Base-by-base conservation (phyloP, 2,797 vertebrate species). In the Lophius americanus region DNA sequence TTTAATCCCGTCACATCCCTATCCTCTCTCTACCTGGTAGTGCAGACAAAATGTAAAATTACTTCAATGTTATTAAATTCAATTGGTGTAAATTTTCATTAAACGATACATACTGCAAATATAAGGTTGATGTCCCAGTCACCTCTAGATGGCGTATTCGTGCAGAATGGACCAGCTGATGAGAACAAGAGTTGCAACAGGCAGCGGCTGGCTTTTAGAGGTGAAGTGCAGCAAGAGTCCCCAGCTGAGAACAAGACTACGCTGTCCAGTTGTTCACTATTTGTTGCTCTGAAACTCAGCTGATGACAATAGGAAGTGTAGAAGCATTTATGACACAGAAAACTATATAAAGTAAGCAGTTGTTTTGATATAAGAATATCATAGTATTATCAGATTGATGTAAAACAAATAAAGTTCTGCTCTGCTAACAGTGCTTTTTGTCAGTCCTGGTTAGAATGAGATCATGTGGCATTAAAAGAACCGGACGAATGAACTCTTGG, bases 61-160 rank as follows among this genome's bases (percentile, higher is more conserved):
- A 13, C 38, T 49, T 6, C 14, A 9, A 43, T 36, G 33, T 36
- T 33, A 32, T 35, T 10, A 37, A 59, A 67, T 51, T 44, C 23
- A 60, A 60, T 56, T 5, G 7, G 13, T 62, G n/a, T 58, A 55
- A 78, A 51, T 75, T 62, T 54, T 44, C 33, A 56, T 41, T 11
- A 56, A 69, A 79, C 50, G 3, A 9, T 59, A 44, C 51, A 50
- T 44, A 23, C 37, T 44, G 33, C 60, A 39, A 13, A 50, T 23
- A 51, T 6, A 46, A 12, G 41, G 54, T 14, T 33, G 3, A 47
- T 12, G 14, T 60, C 14, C 3, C 6, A 41, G 35, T 62, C 9
- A 6, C 83, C 86, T 84, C 58, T 71, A 89, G 85, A 81, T 78
- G 86, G 87, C 77, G 74, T 79, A 33, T 79, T 70, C 0, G 60